phyloP scores from a whole-genome alignment of 2,888 invertebrate species.

The Dynastes tityus region DNA sequence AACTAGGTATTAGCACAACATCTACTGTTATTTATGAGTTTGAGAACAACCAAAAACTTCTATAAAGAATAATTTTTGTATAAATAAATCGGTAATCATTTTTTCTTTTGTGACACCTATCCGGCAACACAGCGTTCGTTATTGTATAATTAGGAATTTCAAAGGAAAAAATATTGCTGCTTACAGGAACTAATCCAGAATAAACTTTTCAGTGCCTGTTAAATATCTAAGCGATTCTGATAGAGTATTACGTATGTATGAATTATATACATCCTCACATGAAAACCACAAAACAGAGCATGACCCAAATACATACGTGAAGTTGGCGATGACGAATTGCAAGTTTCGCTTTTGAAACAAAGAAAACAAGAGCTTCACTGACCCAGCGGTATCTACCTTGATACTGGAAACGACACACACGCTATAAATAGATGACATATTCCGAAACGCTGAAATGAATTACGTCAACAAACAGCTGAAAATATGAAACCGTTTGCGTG shows the following conservation, averaged over 20 bases:
- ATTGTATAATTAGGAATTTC: too few relatives aligned
- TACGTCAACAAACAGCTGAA: conserved; percentile 1
- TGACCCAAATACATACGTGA: conserved; percentile 10
- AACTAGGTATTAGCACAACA: too few relatives aligned
- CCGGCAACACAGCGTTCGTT: too few relatives aligned
- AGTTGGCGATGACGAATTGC: background rate
- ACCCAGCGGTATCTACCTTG: conserved; percentile 26
- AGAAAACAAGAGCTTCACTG: conserved; percentile 3
- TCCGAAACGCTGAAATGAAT: conserved; percentile 11
- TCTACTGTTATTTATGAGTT: too few relatives aligned
- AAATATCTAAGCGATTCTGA: too few relatives aligned
- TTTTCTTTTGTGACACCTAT: too few relatives aligned
- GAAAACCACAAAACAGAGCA: background rate
- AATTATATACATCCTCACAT: conserved; percentile 1
- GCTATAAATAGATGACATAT: conserved; percentile 20
- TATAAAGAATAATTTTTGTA: too few relatives aligned
- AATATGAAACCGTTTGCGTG: background rate
- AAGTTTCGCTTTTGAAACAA: conserved; percentile 1
- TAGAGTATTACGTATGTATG: background rate
- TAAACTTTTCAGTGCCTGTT: too few relatives aligned
- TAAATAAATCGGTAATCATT: too few relatives aligned
- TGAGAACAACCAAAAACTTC: too few relatives aligned
- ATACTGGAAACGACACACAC: background rate
- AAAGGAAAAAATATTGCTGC: too few relatives aligned
- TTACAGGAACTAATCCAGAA: too few relatives aligned